Percentiles rank a stretch among this genome's conserved stretches.
Conservation (phyloP, 2,888 invertebrate genomes). For the Drosophila peninsularis region DNA sequence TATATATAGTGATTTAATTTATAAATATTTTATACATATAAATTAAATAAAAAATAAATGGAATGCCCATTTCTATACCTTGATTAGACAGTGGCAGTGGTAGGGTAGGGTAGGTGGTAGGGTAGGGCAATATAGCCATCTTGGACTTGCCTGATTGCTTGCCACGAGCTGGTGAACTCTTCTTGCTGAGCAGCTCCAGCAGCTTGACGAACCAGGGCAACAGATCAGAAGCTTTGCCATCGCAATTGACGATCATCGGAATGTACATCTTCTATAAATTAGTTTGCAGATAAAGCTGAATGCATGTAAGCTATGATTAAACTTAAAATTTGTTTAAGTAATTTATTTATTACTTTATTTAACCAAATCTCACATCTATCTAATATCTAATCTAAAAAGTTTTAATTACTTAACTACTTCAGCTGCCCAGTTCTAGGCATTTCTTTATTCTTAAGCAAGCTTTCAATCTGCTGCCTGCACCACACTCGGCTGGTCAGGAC, state of each 20-base stretch:
- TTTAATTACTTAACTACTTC: not conserved
- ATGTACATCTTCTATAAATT: conserved; percentile 6
- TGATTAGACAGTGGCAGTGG: not conserved
- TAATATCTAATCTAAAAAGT: no score
- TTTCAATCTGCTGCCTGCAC: not conserved
- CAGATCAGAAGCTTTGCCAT: not conserved
- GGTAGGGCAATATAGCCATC: no score
- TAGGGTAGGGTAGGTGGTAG: no score
- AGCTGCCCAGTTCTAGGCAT: not conserved
- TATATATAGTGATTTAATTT: not conserved
- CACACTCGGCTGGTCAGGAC: conserved; percentile 39
- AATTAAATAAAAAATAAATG: no score
- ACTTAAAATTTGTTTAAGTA: no score
- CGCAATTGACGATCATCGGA: conserved; percentile 1
- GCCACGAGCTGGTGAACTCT: not conserved
- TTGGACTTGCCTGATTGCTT: not conserved
- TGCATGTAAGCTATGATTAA: no score
- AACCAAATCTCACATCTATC: no score
- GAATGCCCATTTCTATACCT: not conserved
- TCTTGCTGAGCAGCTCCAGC: conserved; percentile 2
- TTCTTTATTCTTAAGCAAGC: not conserved
- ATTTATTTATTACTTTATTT: no score
- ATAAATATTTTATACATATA: no score
- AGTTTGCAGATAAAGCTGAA: no score
- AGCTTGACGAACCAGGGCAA: conserved; percentile 7